phyloP scores from a whole-genome alignment of 2,113 vertebrate species.

The Chionis minor region DNA sequence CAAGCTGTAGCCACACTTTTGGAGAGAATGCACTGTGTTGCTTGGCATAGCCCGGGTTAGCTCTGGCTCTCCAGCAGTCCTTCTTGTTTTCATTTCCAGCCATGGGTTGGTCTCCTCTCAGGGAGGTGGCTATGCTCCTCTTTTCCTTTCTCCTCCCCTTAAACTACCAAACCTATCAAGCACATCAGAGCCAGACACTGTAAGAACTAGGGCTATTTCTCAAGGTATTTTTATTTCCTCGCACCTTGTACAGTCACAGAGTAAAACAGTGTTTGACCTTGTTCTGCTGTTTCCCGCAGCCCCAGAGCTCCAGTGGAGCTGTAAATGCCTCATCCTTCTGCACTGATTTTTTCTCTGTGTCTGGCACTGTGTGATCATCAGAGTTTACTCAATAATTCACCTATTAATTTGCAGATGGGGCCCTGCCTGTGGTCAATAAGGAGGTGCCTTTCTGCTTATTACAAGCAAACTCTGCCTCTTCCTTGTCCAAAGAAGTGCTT shows the following conservation, averaged over 20 bases:
- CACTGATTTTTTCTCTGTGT: background rate
- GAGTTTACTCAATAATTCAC: background rate
- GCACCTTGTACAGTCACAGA: background rate
- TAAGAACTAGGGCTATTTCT: background rate
- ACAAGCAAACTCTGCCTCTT: background rate
- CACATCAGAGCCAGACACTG: background rate
- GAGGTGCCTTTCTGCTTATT: background rate
- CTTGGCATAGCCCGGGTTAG: conserved; percentile 15
- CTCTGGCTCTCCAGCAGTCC: conserved; percentile 29
- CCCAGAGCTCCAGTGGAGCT: background rate
- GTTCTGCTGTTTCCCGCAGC: background rate
- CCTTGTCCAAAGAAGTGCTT: background rate
- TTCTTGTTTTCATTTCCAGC: conserved; percentile 16
- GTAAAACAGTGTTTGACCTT: background rate
- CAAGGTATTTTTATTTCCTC: background rate
- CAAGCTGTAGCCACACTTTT: background rate
- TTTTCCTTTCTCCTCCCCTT: conserved; percentile 47
- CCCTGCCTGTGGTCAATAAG: background rate
- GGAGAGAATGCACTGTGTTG: background rate
- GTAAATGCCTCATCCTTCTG: background rate
- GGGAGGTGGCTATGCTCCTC: background rate
- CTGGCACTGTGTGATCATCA: background rate
- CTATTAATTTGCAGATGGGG: background rate
- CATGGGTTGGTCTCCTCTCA: conserved; percentile 11
- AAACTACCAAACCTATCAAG: conserved; percentile 16